Conservation (phyloP, 2,113 vertebrate genomes). For the Cryptomyrus ogoouensis region DNA sequence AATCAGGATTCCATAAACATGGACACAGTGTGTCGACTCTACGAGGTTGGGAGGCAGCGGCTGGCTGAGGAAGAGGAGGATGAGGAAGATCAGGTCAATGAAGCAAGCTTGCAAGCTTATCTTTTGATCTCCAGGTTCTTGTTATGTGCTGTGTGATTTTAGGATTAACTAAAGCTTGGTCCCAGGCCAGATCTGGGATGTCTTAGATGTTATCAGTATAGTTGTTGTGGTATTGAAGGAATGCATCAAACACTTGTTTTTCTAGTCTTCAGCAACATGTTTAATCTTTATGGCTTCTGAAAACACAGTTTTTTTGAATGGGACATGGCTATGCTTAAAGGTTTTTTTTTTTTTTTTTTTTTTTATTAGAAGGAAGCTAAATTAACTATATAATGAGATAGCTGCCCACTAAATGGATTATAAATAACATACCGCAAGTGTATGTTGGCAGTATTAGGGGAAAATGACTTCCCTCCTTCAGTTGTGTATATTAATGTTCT, state of each 20-base stretch:
- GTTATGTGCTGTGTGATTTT: background rate
- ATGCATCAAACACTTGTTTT: background rate
- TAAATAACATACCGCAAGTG: background rate
- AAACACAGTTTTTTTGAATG: background rate
- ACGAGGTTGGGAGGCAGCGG: slow-evolving; percentile 92
- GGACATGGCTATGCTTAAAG: background rate
- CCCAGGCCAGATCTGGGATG: background rate
- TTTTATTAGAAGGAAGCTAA: background rate
- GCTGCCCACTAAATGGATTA: background rate
- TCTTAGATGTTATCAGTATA: background rate
- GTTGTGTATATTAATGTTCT: background rate
- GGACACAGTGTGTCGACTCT: slow-evolving; percentile 94
- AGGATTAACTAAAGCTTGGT: background rate
- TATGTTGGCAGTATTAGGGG: background rate
- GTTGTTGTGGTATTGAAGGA: background rate
- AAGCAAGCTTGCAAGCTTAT: slow-evolving; percentile 17
- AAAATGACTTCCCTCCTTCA: background rate
- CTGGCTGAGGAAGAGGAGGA: slow-evolving; percentile 96
- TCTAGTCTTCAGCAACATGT: background rate
- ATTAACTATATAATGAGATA: background rate
- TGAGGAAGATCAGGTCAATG: slow-evolving; percentile 89
- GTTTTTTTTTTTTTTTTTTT: background rate
- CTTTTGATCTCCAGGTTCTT: background rate
- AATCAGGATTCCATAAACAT: slow-evolving; percentile 97
- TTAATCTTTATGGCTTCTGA: no score